Conservation (phyloP, 2,888 invertebrate species). For the Hirtodrosophila alboralis region DNA sequence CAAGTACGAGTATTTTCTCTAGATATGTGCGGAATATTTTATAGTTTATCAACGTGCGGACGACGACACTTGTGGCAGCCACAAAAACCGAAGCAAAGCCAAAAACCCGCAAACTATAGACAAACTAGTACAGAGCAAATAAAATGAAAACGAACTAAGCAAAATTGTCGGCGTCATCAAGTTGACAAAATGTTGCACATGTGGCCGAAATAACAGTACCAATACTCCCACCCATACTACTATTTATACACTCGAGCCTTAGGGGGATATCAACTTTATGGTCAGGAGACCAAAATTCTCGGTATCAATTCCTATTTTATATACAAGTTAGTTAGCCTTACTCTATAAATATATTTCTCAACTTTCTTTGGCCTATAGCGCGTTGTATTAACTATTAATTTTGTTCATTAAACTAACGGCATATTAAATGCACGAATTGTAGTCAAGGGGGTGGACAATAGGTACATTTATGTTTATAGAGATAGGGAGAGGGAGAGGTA, state of each 20-base stretch:
- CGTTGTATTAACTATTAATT: conserved; percentile 58
- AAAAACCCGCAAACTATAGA: neutral
- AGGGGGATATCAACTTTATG: conserved; percentile 1
- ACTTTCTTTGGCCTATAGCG: conserved; percentile 1
- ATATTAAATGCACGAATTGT: conserved; percentile 65
- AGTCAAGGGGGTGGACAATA: conserved; percentile 1
- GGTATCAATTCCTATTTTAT: conserved; percentile 10
- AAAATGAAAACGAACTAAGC: conserved; percentile 20
- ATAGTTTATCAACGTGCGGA: conserved; percentile 1
- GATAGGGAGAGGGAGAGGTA: too few relatives aligned
- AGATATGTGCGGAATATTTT: too few relatives aligned
- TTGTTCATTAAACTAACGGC: conserved; percentile 56
- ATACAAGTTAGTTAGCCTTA: conserved; percentile 3
- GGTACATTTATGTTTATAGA: neutral
- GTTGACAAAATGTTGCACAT: conserved; percentile 41
- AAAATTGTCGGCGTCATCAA: conserved; percentile 39
- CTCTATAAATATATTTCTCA: neutral
- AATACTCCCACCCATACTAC: too few relatives aligned
- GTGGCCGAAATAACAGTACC: conserved; percentile 6
- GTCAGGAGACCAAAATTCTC: too few relatives aligned
- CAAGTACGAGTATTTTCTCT: too few relatives aligned
- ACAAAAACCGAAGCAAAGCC: conserved; percentile 6
- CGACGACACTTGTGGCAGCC: conserved; percentile 13
- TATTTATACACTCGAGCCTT: neutral
- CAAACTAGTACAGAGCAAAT: conserved; percentile 14